Percentiles rank a stretch among this genome's conserved stretches.
Conservation (phyloP, 2,888 invertebrate species). For the Nesidiocoris tenuis region DNA sequence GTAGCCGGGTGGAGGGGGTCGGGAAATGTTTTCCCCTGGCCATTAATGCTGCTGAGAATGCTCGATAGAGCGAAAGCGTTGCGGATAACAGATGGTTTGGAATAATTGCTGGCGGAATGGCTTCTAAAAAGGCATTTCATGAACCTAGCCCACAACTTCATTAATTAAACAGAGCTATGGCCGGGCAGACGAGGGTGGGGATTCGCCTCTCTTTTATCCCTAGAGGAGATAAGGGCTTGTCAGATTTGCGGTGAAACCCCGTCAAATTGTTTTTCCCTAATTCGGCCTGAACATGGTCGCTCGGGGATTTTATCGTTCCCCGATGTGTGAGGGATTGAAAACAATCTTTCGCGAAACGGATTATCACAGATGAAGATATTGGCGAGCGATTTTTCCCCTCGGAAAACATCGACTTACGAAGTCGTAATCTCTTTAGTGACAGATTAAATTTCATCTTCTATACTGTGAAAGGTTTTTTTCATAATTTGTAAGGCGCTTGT, state of each 20-base stretch:
- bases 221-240: not conserved
- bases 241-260: not conserved
- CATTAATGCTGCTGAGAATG: constrained; percentile 6
- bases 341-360: too few relatives aligned
- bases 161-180: constrained; percentile 7
- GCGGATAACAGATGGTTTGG: constrained; percentile 7
- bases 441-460: too few relatives aligned
- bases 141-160: constrained; percentile 6
- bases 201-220: not conserved
- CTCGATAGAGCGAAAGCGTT: constrained; percentile 3
- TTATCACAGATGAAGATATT: too few relatives aligned
- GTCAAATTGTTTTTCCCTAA: not conserved
- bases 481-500: too few relatives aligned
- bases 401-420: too few relatives aligned
- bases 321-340: too few relatives aligned
- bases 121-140: constrained; percentile 10
- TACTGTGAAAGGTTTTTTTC: too few relatives aligned
- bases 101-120: constrained; percentile 11
- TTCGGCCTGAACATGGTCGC: too few relatives aligned
- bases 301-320: too few relatives aligned
- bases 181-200: not conserved
- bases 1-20: not conserved
- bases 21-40: not conserved
- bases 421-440: too few relatives aligned
- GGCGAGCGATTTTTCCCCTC: too few relatives aligned